A percentile compares a stretch with the other conserved stretches of the same genome.
Conservation (phyloP, 35 echinoderm and acorn worm genomes). For the Ophioderma brevispina region DNA sequence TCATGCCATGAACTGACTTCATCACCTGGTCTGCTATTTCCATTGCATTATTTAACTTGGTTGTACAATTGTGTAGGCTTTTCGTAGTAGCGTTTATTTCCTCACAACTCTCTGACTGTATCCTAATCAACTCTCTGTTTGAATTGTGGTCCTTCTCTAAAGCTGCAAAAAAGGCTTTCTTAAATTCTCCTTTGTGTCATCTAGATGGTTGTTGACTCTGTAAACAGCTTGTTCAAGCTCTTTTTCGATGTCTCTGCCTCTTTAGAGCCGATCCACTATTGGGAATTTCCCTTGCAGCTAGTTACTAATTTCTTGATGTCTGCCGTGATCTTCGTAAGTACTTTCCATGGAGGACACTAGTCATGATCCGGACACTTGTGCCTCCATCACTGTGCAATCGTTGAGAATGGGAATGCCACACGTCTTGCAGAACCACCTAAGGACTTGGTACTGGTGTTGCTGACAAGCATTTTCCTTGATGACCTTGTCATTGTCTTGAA, state of each 20-base stretch:
- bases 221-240: not conserved
- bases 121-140: not conserved
- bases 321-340: not conserved
- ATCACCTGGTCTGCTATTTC: not conserved
- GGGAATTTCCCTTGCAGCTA: not conserved
- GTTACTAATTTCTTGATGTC: not conserved
- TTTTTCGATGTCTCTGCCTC: not conserved
- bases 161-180: not conserved
- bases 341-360: not conserved
- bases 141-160: not conserved
- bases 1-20: not conserved
- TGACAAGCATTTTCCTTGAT: not conserved
- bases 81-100: not conserved
- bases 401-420: not conserved
- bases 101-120: not conserved
- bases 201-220: not conserved
- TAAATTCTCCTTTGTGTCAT: not conserved
- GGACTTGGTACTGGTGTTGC: not conserved
- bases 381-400: not conserved
- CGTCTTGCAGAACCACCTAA: slow-evolving; percentile 14
- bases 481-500: too few relatives aligned
- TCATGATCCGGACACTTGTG: not conserved
- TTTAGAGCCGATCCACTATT: not conserved
- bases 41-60: not conserved
- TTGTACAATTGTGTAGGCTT: not conserved